Conservation (phyloP, 2,888 invertebrate species). For the Phaedon cochleariae region DNA sequence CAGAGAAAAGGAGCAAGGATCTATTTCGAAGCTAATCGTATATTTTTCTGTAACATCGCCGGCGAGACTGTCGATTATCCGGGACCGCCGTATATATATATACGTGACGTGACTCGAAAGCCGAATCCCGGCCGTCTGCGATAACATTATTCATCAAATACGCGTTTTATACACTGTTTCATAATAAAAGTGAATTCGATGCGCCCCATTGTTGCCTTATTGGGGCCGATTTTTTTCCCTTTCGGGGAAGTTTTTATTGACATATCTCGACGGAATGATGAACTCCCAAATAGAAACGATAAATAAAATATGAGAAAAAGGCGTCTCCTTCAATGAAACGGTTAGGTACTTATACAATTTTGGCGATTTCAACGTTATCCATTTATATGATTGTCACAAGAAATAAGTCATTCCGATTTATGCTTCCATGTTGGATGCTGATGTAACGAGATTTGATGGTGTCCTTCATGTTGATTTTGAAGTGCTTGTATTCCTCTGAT, state of each 20-base stretch:
- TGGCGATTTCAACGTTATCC: neutral
- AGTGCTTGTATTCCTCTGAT: too few relatives aligned
- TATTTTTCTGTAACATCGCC: slow-evolving; percentile 55
- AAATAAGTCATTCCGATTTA: too few relatives aligned
- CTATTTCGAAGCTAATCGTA: slow-evolving; percentile 43
- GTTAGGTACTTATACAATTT: too few relatives aligned
- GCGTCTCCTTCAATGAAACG: neutral
- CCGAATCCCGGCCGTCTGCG: slow-evolving; percentile 49
- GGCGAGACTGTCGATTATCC: slow-evolving; percentile 60
- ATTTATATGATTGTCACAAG: too few relatives aligned
- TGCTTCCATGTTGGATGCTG: too few relatives aligned
- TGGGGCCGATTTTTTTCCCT: slow-evolving; percentile 40
- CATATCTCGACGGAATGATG: slow-evolving; percentile 12
- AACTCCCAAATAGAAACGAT: neutral
- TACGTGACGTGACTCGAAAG: slow-evolving; percentile 61
- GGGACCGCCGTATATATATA: slow-evolving; percentile 56
- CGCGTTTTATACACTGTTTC: slow-evolving; percentile 61
- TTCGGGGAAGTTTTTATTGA: slow-evolving; percentile 2
- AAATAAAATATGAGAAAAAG: neutral
- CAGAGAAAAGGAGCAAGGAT: slow-evolving; percentile 26
- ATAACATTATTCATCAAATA: slow-evolving; percentile 63
- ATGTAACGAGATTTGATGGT: too few relatives aligned
- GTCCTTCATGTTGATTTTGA: too few relatives aligned
- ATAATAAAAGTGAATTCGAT: slow-evolving; percentile 61
- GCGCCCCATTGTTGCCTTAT: slow-evolving; percentile 50